These are phyloP conservation scores for Hirtodrosophila cameraria DNA, from an alignment of 2,888 invertebrate species.

Conservation along the genomic window DNA sequence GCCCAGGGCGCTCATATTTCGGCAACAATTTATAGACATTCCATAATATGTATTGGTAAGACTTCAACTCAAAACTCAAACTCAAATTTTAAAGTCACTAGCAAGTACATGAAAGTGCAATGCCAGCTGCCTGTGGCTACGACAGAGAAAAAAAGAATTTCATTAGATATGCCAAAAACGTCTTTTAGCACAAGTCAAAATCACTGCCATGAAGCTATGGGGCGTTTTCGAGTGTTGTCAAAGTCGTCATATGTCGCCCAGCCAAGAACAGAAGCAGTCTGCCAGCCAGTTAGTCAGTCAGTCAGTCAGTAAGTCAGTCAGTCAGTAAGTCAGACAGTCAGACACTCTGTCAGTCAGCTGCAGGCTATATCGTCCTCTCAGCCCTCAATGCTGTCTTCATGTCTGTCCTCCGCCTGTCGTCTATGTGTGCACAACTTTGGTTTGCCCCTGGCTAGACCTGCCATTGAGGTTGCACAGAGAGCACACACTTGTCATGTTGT, in stretches of 20 bases:
- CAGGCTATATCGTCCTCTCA: conserved; percentile 46
- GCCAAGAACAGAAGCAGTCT: conserved; percentile 24
- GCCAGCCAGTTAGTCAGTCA: conserved; percentile 18
- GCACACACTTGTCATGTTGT: conserved; percentile 36
- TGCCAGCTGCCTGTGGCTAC: conserved; percentile 21
- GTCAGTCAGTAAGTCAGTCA: conserved; percentile 23
- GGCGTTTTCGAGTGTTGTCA: conserved; percentile 51
- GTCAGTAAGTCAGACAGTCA: conserved; percentile 21
- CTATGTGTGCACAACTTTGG: conserved; percentile 47
- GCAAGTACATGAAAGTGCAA: conserved; percentile 55
- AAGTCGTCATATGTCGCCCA: conserved; percentile 54
- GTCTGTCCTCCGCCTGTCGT: conserved; percentile 1
- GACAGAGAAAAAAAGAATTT: too few species aligned
- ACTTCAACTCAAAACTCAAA: too few species aligned
- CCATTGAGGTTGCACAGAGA: conserved; percentile 64
- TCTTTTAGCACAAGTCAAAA: conserved; percentile 51
- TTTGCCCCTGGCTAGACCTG: conserved; percentile 45
- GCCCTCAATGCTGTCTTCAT: conserved; percentile 11
- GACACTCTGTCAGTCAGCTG: conserved; percentile 53
- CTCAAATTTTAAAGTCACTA: conserved; percentile 47
- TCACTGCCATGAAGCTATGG: conserved; percentile 22
- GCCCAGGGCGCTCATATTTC: conserved; percentile 54
- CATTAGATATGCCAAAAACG: conserved; percentile 66
- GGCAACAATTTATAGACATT: conserved; percentile 63
- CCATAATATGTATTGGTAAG: conserved; percentile 28